A percentile compares a stretch with the other conserved stretches of the same genome.
phyloP scores from a whole-genome alignment of 2,797 vertebrate species.

The Macrochelys suwanniensis region DNA sequence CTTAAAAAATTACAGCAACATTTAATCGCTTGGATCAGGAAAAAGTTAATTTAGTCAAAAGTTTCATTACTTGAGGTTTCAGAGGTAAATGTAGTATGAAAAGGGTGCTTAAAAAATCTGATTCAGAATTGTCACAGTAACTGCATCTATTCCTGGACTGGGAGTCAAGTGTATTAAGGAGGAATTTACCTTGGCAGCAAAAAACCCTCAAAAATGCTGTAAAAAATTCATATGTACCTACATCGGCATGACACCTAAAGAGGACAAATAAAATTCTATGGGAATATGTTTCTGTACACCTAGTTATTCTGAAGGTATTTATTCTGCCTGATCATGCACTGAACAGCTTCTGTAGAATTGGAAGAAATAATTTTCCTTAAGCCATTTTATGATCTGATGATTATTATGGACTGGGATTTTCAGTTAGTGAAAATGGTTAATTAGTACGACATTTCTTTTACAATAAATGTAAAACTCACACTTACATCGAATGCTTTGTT shows the following conservation, averaged over 20 bases:
- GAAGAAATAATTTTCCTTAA: background rate
- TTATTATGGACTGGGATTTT: background rate
- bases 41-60: constrained; percentile 54
- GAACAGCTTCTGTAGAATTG: background rate
- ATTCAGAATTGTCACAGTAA: constrained; percentile 27
- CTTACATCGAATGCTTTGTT: background rate
- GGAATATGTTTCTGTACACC: background rate
- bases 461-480: background rate
- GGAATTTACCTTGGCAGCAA: background rate
- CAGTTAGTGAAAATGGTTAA: background rate
- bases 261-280: background rate
- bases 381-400: background rate
- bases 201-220: background rate
- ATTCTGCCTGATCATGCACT: background rate
- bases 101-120: background rate
- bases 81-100: background rate
- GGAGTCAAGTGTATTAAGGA: background rate
- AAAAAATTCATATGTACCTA: background rate
- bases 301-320: background rate
- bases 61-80: constrained; percentile 20
- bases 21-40: constrained; percentile 71
- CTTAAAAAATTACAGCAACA: constrained; percentile 70
- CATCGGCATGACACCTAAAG: background rate
- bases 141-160: background rate
- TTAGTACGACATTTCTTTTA: background rate